These are phyloP conservation scores for Halichondria panicea DNA, from an alignment of 37 sponge, comb jelly and placozoan genomes.

Conservation along the genomic window DNA sequence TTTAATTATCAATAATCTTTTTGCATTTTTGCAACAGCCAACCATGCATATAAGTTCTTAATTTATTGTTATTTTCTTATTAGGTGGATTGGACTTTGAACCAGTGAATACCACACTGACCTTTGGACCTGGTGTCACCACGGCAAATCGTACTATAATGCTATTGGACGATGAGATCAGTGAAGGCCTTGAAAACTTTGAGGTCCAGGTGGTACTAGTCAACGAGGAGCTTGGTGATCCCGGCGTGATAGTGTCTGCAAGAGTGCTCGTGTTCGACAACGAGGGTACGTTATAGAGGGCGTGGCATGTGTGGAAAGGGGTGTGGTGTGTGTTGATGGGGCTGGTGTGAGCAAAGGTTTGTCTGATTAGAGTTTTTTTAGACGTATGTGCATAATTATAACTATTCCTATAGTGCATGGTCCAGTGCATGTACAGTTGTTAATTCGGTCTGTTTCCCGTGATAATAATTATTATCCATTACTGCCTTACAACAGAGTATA, in stretches of 20 bases:
- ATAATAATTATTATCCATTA: no score
- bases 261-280: conserved; percentile 3
- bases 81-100: conserved; percentile 8
- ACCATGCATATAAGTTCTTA: no score
- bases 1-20: no score
- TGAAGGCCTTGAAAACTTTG: conserved; percentile 22
- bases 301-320: no score
- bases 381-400: neutral
- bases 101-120: conserved; percentile 4
- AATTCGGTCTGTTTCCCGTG: no score
- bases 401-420: no score
- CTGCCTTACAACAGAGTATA: no score
- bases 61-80: neutral
- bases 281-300: conserved; percentile 22
- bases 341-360: neutral
- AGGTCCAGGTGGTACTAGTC: neutral
- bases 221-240: conserved; percentile 10
- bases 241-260: neutral
- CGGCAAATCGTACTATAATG: neutral
- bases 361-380: no score
- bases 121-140: neutral
- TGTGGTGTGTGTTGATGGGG: neutral
- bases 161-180: conserved; percentile 11
- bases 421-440: no score
- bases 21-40: no score